phyloP scores from a whole-genome alignment of 1,140 invertebrate species.

The Drosophila subobscura region DNA sequence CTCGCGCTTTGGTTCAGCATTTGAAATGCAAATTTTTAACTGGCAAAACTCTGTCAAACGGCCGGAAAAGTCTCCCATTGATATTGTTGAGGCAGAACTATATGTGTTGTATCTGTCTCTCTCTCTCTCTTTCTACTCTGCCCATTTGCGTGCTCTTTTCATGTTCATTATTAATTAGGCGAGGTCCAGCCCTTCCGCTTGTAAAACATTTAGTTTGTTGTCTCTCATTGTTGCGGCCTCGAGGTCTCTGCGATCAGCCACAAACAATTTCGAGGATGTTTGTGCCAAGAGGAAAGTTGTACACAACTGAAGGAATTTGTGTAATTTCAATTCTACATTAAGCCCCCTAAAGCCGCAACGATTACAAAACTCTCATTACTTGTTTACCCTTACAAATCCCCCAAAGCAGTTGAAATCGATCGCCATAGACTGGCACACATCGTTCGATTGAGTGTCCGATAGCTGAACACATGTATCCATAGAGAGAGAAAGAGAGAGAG shows the following conservation, averaged over 20 bases:
- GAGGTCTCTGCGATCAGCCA: constrained; percentile 5
- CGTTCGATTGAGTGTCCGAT: background rate
- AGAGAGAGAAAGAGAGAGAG: too few species aligned
- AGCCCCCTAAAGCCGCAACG: too few species aligned
- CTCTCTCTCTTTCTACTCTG: background rate
- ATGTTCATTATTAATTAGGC: constrained; percentile 43
- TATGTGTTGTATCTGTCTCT: background rate
- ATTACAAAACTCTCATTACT: too few species aligned
- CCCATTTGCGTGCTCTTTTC: constrained; percentile 22
- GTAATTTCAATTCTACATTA: too few species aligned
- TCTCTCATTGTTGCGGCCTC: constrained; percentile 44
- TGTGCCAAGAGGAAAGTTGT: constrained; percentile 37
- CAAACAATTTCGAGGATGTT: constrained; percentile 22
- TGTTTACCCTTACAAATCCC: background rate
- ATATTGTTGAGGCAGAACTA: constrained; percentile 37
- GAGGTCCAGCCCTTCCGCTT: constrained; percentile 31
- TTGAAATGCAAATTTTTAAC: constrained; percentile 69
- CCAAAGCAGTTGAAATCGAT: constrained; percentile 31
- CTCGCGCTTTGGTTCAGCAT: constrained; percentile 63
- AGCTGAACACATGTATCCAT: background rate
- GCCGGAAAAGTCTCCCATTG: constrained; percentile 28
- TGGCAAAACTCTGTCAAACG: constrained; percentile 50
- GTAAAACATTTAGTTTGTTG: constrained; percentile 39
- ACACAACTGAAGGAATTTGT: constrained; percentile 9
- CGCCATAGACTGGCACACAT: constrained; percentile 8